phyloP scores from a whole-genome alignment of 2,888 invertebrate species.

The Thereva unica region DNA sequence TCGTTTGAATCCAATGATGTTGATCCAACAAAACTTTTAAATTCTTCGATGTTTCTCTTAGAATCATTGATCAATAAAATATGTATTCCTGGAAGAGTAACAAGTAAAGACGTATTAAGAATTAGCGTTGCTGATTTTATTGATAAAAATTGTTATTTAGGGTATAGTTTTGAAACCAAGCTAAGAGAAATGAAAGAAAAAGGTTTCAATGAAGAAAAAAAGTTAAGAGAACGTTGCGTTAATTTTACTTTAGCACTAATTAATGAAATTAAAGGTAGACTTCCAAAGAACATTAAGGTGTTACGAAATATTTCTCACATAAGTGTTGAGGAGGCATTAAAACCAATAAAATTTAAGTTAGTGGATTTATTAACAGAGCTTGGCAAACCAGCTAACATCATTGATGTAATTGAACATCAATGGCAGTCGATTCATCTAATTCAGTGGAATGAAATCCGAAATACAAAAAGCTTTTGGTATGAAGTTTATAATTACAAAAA shows the following conservation, averaged over 20 bases:
- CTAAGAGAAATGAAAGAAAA: neutral
- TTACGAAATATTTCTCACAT: conserved; percentile 29
- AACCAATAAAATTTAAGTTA: neutral
- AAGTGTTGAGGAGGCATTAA: neutral
- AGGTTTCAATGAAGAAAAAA: neutral
- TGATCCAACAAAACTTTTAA: conserved; percentile 1
- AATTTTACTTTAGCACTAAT: neutral
- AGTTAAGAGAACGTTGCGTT: neutral
- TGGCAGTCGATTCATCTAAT: conserved; percentile 23
- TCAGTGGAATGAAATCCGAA: conserved; percentile 13
- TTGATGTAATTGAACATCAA: conserved; percentile 20
- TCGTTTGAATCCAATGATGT: neutral
- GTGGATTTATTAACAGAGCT: neutral
- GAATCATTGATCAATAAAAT: no score
- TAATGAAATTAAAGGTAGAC: neutral
- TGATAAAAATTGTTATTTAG: neutral
- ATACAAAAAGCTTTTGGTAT: conserved; percentile 21
- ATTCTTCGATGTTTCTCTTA: neutral
- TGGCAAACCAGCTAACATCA: neutral
- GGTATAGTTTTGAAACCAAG: conserved; percentile 5
- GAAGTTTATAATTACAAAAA: conserved; percentile 27
- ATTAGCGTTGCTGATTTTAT: no score
- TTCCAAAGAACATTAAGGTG: neutral
- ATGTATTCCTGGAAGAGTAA: no score
- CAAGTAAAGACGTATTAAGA: no score